Evolutionary conservation across 2,888 invertebrate species (phyloP), one percentile per base, ranked within the genome.

Genomic region (Aphodius granarius): DNA sequence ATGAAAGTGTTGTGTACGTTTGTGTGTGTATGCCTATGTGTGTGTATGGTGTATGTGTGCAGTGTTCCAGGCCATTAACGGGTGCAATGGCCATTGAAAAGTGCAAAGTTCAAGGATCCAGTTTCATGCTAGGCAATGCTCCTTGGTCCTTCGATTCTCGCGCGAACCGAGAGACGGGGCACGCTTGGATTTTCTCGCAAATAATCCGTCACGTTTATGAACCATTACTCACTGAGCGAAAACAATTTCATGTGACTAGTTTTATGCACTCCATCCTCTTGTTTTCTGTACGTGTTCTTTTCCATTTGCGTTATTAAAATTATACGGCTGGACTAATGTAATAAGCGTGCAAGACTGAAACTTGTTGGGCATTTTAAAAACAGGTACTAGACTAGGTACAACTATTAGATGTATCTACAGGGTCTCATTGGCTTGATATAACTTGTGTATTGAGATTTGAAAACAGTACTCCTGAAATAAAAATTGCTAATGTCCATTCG

Each of bases 31-130:
- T 43, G 43, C 43, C 9, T 43, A 13, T 23, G 72, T 43, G 43
- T 43, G 43, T 13, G 43, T 43, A 13, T 23, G 72, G 63, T 72
- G 74, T 72, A 70, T 66, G 74, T 73, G 74, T 72, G 72, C 70
- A 77, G 72, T 77, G 74, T 74, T 77, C 66, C 76, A 77, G 76
- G 68, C 76, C 76, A 76, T 72, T 77, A 74, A 74, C 74, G 76
- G 83, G 83, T 83, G 83, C 83, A 83, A 82, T 81, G 83, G 80
- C 82, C 83, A 83, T 81, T 82, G 82, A 82, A 83, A 83, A 83
- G 83, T 82, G 83, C 81, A 83, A 83, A 83, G 83, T 83, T 82
- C 83, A 83, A 83, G 83, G 83, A 82, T 83, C 78, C 77, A 71
- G 79, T 76, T 77, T 76, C 73, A 75, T 43, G 43, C 43, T 43